Base-by-base conservation (phyloP, 2,113 vertebrate species). In the Hippocampus comes region DNA sequence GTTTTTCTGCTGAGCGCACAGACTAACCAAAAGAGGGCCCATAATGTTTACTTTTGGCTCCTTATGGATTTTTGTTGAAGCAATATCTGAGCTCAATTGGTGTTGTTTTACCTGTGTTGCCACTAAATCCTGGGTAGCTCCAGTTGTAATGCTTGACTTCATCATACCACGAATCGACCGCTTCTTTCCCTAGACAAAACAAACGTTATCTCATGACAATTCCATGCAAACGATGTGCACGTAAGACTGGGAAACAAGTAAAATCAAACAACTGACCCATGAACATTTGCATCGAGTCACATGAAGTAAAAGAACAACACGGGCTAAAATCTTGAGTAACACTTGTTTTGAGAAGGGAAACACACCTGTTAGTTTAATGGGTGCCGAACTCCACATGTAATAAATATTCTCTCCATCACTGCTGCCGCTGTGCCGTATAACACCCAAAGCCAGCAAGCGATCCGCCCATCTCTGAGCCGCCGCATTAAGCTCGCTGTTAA, bases 381-480 rank as follows among this genome's bases (percentile, higher is more conserved):
- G 0, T 1, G 0, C 9, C 0, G 87, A 85, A 78, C 83, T 86
- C 42, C 1, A 79, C 23, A 30, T 66, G 20, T 23, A 59, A 77
- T 48, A 92, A 63, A 93, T n/a, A 25, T 93, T 93, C 78, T 93
- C 92, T 18, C 92, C 92, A 0, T 91, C 77, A 0, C 71, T 0
- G 5, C 78, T 86, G 10, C 41, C 0, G 21, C 92, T 92, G 86
- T 93, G 92, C 30, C n/a, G 0, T 9, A 89, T 0, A 0, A 0
- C 1, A 0, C 51, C 63, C 0, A 0, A 72, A 1, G 9, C 2
- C n/a, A 90, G 78, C 71, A 91, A 46, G 59, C 87, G 57, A 5
- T 92, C 61, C 0, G 92, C 92, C 92, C 92, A 93, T 14, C 73
- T 70, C 82, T 92, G 92, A 34, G 89, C 88, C 0, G 71, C 12